Evolutionary conservation across 1,140 invertebrate genomes (phyloP).

Genomic region (Megalonaias nervosa): DNA sequence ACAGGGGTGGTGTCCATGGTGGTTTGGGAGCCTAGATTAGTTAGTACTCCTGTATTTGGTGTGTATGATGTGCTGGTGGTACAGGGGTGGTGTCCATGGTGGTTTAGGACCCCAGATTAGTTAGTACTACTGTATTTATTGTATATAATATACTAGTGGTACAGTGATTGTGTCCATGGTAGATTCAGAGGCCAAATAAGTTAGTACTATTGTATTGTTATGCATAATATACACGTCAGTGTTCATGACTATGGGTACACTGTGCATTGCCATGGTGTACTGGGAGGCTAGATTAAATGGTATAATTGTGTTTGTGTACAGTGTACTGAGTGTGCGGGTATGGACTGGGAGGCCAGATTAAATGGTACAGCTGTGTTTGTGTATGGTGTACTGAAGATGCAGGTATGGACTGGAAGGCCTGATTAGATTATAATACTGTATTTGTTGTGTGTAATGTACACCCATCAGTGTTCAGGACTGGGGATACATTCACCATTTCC

Average conservation of each 20-base stretch:
- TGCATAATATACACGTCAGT: constrained; percentile 63
- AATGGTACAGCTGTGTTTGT: constrained; percentile 39
- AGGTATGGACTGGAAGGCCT: constrained; percentile 58
- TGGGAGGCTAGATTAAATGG: no score
- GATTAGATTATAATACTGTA: constrained; percentile 44
- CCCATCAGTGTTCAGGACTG: constrained; percentile 56
- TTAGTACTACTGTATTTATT: not conserved
- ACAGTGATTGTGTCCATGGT: no score
- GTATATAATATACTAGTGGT: constrained; percentile 22
- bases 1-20: no score
- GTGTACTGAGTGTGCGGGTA: no score
- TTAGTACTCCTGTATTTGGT: not conserved
- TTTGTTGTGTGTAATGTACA: constrained; percentile 26
- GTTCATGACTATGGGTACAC: constrained; percentile 55
- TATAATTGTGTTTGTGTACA: no score
- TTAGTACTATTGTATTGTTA: no score
- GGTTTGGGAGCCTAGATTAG: no score
- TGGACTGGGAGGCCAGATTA: constrained; percentile 30
- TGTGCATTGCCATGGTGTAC: constrained; percentile 59
- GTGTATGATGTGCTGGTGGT: constrained; percentile 22
- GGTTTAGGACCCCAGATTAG: no score
- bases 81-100: no score
- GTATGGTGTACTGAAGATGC: constrained; percentile 42
- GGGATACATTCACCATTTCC: constrained; percentile 61
- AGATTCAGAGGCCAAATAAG: no score